Evolutionary conservation across 2,888 invertebrate species (phyloP), one percentile per base, ranked within the genome.

Genomic region (Drosophila barbarae): DNA sequence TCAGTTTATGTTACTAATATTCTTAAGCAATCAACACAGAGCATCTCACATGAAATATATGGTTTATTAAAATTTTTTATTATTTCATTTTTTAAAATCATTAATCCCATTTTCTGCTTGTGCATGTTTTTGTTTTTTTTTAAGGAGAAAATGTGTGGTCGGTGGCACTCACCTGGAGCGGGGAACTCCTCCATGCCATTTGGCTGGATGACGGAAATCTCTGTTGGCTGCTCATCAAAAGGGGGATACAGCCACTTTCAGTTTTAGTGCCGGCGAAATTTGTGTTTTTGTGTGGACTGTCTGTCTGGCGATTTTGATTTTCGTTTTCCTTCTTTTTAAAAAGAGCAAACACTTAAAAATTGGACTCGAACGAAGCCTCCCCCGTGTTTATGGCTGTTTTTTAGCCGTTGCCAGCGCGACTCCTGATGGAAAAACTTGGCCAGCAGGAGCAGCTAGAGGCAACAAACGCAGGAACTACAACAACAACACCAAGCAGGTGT

Each of bases 381-480:
- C 46, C n/a, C 28, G 15, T 49, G 39, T 42, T 67, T 56, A 21
- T 39, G 51, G 28, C 34, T 61, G 44, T 46, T 68, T 64, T 53
- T 54, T 52, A 52, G 42, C 32, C 61, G 77, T 81, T 72, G 71
- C 74, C 77, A 76, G 42, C 61, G 77, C 70, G 73, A 78, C 77
- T 76, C 23, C 55, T 39, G 52, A 41, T 59, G 39, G 35, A 36
- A 55, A 61, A 72, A 69, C 54, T 66, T 60, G 68, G 68, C 71
- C 55, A 69, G 57, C 65, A 73, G 71, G 71, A 73, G 41, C 23
- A 49, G 56, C 55, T 32, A n/a, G 36, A 42, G 41, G 36, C 54
- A 42, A 26, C 28, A 32, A 46, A 51, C 23, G 34, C 35, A 23
- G 23, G 23, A 50, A 39, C 21, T 47, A 59, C 59, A 63, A 15